Base-by-base conservation (phyloP, 2,888 invertebrate genomes). In the Branchipolynoe longqiensis region DNA sequence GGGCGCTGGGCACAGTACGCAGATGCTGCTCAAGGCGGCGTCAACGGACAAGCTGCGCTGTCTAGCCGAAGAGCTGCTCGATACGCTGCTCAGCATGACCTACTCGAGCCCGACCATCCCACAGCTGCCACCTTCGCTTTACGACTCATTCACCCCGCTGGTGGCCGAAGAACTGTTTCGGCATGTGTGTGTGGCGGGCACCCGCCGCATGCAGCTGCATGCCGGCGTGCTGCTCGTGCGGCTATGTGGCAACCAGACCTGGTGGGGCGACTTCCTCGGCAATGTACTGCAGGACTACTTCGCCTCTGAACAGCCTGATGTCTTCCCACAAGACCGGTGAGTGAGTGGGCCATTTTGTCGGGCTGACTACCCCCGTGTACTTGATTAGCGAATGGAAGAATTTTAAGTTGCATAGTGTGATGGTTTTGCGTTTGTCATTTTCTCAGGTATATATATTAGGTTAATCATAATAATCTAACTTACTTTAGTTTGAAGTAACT, bases 181-280 rank as follows among this genome's bases (percentile, higher is more conserved):
- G 90, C 95, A 96, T 41, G 94, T 97, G 91, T 96, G 97, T 93
- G 95, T 98, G 87, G 96, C 95, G 91, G 97, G 97, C 92, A 96
- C 96, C 87, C 96, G 97, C 0, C 95, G 96, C 86, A 95, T 96
- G 86, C 97, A 97, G 92, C 90, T 92, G 28, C 90, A 91, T 56
- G 88, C 91, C 22, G 92, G 93, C 3, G 90, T 97, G 36, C 94
- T 98, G 87, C 94, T 97, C 91, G 96, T 97, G 85, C 95, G 97
- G 82, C 96, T 96, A 92, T 96, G 96, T 91, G 96, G 96, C 82
- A 95, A 95, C 85, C 96, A 96, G 92, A 94, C 95, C 14, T 98
- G 97, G 97, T 98, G 98, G 98, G 98, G 98, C 62, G 95, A 96
- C 89, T 97, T 97, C 91, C 95, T 98, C n/a, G 97, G 97, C 0